Base-by-base conservation (phyloP, 2,113 vertebrate species). In the Cyanoderma ruficeps region DNA sequence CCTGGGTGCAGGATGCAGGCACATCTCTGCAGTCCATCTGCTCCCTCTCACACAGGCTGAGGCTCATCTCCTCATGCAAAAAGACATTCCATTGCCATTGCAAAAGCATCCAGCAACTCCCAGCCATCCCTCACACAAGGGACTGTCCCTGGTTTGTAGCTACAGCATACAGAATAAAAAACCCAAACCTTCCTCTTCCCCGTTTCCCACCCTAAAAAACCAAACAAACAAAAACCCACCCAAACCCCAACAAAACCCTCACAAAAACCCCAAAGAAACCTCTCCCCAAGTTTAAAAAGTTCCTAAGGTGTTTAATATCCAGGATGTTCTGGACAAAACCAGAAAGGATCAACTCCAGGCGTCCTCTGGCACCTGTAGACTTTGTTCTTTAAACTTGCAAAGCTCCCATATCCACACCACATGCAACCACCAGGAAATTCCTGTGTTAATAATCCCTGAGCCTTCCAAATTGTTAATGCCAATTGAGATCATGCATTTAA, bases 301-400 rank as follows among this genome's bases (percentile, higher is more conserved):
- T 24, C 56, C 56, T 35, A 57, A 35, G 21, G 23, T 57, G 56
- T 57, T 57, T 15, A n/a, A 57, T 21, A n/a, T 57, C 9, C 56
- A 50, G 21, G 16, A 10, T 0, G 0, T 11, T 50, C 55, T 65
- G 46, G 15, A 47, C 25, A 77, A 50, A 70, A 57, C 1, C 1
- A n/a, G 18, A 39, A 47, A 75, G 22, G 19, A 70, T 27, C 59
- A 47, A 31, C 27, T 35, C 55, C 71, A 89, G 18, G 16, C 39
- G 56, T 31, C 14, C 57, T 30, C 37, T 67, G 47, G 68, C 37
- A 86, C 15, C 11, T 20, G 33, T 9, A 30, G 46, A 39, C 17
- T 83, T 86, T 20, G 11, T 57, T 59, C 22, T 63, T 69, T 30
- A 31, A 70, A 33, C 23, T 22, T 39, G 9, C 21, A 25, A 60